Evolutionary conservation across 2,888 invertebrate genomes (phyloP).

Genomic region (Drosophila lacicola): DNA sequence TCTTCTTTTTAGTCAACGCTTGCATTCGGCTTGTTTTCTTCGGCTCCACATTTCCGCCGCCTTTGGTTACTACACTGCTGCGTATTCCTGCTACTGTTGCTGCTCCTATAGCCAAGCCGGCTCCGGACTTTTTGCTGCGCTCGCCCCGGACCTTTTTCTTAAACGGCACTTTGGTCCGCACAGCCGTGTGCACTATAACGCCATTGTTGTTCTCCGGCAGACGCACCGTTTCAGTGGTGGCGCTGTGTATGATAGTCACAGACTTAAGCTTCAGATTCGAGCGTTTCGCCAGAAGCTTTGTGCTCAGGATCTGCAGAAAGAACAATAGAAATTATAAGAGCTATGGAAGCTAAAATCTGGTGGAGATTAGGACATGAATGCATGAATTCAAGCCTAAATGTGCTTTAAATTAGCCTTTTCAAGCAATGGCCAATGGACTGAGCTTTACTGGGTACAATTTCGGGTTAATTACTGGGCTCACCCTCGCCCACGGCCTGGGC

Average conservation of each 20-base stretch:
- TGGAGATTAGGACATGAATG: background rate
- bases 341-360: background rate
- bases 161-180: conserved; percentile 93
- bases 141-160: conserved; percentile 91
- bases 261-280: conserved; percentile 93
- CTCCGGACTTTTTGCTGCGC: conserved; percentile 69
- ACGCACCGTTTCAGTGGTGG: conserved; percentile 94
- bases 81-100: conserved; percentile 66
- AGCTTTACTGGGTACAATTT: conserved; percentile 41
- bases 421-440: conserved; percentile 28
- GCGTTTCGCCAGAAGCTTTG: conserved; percentile 92
- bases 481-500: conserved; percentile 55
- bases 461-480: conserved; percentile 46
- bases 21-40: conserved; percentile 53
- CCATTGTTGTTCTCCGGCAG: conserved; percentile 91
- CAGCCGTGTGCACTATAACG: conserved; percentile 93
- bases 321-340: background rate
- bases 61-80: conserved; percentile 63
- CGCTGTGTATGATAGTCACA: conserved; percentile 95
- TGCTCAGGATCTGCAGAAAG: conserved; percentile 90
- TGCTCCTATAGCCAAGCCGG: conserved; percentile 25
- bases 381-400: conserved; percentile 35
- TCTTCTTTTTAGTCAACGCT: conserved; percentile 57
- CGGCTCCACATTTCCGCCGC: conserved; percentile 46
- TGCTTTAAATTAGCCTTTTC: conserved; percentile 38